Base-by-base conservation (phyloP, 2,888 invertebrate species). In the Sesia apiformis region DNA sequence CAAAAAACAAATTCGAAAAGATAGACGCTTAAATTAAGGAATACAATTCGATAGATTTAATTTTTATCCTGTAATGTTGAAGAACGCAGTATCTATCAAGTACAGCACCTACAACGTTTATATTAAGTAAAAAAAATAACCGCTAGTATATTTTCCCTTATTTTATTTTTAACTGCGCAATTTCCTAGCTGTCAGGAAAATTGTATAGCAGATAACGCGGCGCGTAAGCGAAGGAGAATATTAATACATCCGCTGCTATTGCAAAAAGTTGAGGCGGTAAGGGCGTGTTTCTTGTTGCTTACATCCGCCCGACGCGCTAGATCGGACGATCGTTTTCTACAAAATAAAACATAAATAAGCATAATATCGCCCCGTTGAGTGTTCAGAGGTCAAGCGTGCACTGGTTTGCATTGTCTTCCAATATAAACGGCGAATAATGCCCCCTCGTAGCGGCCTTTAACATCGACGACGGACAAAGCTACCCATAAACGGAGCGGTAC, bases 281-380 rank as follows among this genome's bases (percentile, higher is more conserved):
- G 55, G 56, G 57, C 56, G 53, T 58, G 66, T 66, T 72, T 72
- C 74, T 79, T 76, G 68, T 76, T 76, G 68, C 63, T 58, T 58
- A 53, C 76, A 77, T 76, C 75, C 77, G 75, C 63, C 54, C 68
- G 58, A 60, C 60, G 63, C 63, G 67, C 66, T 65, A 66, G 66
- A 70, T 68, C 63, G 50, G n/a, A 46, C 46, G 38, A 63, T 64
- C 51, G 64, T 77, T 76, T 78, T 78, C 76, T 79, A 80, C 77
- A 80, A 81, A 82, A 83, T 81, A 81, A 79, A 77, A 80, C 63
- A 69, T 64, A 78, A 83, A 79, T 78, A 78, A 76, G 70, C 70
- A 71, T 76, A 78, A 80, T 76, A 73, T 71, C 60, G 65, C 55
- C 55, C 57, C 58, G 58, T 59, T 55, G 58, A 46, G 46, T 38